Conservation (phyloP, 2,797 vertebrate species). For the Mareca penelope region DNA sequence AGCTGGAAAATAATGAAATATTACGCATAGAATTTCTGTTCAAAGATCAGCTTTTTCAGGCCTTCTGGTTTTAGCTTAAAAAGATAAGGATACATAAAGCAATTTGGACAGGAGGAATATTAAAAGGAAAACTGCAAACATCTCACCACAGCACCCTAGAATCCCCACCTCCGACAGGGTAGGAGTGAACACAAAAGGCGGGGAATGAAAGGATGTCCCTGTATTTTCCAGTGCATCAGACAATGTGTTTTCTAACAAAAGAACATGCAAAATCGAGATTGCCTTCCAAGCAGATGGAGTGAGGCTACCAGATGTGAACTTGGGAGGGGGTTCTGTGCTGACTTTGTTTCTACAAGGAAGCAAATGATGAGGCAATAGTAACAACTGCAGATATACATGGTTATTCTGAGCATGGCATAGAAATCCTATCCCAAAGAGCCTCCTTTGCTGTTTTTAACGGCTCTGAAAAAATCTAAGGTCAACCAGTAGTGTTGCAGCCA, state of each 20-base stretch:
- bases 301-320: background rate
- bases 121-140: background rate
- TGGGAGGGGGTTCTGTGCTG: background rate
- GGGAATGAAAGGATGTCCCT: background rate
- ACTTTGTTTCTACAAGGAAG: background rate
- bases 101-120: background rate
- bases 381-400: background rate
- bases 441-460: background rate
- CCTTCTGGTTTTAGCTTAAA: background rate
- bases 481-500: background rate
- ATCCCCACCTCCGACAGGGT: background rate
- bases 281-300: background rate
- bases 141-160: rapidly evolving
- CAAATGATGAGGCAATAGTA: background rate
- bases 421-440: background rate
- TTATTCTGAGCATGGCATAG: background rate
- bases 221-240: background rate
- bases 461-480: background rate
- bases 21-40: background rate
- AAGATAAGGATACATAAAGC: background rate
- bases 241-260: background rate
- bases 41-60: background rate
- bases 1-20: background rate
- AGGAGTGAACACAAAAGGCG: background rate
- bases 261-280: background rate